Evolutionary conservation across 1,140 invertebrate species (phyloP).

Genomic region (Neodiprion lecontei): DNA sequence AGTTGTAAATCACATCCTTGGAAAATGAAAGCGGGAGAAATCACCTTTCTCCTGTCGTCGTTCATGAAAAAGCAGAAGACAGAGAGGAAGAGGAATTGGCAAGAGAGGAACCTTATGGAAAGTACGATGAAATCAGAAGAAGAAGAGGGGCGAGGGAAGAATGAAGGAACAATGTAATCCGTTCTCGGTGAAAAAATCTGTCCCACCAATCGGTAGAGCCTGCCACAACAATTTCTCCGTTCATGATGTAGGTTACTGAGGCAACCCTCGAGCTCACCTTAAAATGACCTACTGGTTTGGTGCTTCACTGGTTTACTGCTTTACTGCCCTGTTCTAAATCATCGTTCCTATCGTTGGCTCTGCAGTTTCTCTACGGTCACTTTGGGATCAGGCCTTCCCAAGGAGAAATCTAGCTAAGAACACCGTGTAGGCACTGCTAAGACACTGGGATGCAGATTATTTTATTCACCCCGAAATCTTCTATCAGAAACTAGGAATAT

Average conservation of each 20-base stretch:
- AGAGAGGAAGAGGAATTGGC: constrained; percentile 17
- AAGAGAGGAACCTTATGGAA: background rate
- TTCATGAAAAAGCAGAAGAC: background rate
- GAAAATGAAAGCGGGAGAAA: constrained; percentile 6
- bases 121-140: too few species aligned
- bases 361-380: too few species aligned
- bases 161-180: too few species aligned
- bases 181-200: too few species aligned
- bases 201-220: constrained; percentile 52
- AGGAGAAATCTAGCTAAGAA: too few species aligned
- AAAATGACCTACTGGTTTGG: constrained; percentile 49
- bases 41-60: background rate
- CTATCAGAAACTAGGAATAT: too few species aligned
- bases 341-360: constrained; percentile 16
- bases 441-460: too few species aligned
- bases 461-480: too few species aligned
- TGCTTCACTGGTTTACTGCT: constrained; percentile 27
- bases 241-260: constrained; percentile 59
- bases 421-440: too few species aligned
- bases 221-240: constrained; percentile 61
- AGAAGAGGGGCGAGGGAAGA: too few species aligned
- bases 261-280: constrained; percentile 38
- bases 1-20: constrained; percentile 5
- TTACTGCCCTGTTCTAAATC: constrained; percentile 52
- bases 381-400: too few species aligned